phyloP scores from a whole-genome alignment of 2,888 invertebrate genomes.

The Camponotus fellah region DNA sequence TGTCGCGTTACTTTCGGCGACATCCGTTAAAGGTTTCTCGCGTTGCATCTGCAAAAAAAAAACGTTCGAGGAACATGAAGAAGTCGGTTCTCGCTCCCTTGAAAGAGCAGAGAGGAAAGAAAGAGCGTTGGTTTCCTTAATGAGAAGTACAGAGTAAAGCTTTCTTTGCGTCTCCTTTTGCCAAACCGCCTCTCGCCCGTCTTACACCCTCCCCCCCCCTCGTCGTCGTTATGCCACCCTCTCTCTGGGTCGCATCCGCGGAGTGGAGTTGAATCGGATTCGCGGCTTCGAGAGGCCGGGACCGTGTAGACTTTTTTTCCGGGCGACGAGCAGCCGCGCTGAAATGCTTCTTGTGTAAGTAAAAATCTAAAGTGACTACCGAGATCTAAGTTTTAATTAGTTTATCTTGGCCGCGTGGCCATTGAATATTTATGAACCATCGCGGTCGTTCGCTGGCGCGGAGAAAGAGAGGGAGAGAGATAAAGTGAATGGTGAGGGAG shows the following conservation, averaged over 20 bases:
- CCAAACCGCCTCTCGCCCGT: slow-evolving; percentile 41
- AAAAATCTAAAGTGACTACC: slow-evolving; percentile 86
- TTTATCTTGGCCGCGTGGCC: slow-evolving; percentile 86
- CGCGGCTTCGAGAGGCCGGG: slow-evolving; percentile 76
- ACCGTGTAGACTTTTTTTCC: slow-evolving; percentile 84
- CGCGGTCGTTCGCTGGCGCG: slow-evolving; percentile 72
- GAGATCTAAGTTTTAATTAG: slow-evolving; percentile 86
- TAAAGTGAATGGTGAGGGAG: slow-evolving; percentile 43
- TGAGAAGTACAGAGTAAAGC: slow-evolving; percentile 86
- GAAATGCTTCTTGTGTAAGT: slow-evolving; percentile 86
- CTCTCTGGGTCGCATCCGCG: slow-evolving; percentile 32
- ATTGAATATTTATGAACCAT: slow-evolving; percentile 86
- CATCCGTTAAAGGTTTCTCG: slow-evolving; percentile 66
- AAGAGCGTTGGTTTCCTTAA: slow-evolving; percentile 83
- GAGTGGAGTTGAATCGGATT: slow-evolving; percentile 78
- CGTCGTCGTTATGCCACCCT: slow-evolving; percentile 20
- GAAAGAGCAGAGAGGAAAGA: slow-evolving; percentile 68
- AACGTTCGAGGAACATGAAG: background rate
- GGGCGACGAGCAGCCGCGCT: slow-evolving; percentile 80
- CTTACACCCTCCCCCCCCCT: background rate
- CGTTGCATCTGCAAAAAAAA: slow-evolving; percentile 12
- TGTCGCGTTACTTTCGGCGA: slow-evolving; percentile 40
- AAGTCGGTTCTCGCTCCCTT: slow-evolving; percentile 1
- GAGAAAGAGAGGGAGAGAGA: slow-evolving; percentile 61
- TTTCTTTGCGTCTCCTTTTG: slow-evolving; percentile 82